These are phyloP conservation scores for Drosophila mayaguana DNA, from an alignment of 2,888 invertebrate species.

Conservation along the genomic window DNA sequence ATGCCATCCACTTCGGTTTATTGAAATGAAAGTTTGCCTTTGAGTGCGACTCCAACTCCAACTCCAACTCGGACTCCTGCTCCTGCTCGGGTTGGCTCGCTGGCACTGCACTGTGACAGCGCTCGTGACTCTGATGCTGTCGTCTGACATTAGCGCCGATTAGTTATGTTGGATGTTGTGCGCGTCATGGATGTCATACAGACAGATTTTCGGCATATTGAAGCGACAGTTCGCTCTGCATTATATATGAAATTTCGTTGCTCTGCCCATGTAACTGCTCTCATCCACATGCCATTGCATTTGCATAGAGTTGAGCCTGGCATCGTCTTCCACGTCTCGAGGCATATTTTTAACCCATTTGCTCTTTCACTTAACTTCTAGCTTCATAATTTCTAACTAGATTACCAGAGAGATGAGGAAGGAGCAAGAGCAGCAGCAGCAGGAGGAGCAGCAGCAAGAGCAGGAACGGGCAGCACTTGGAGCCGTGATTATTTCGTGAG, in stretches of 20 bases:
- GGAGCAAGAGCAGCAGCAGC: too few species aligned
- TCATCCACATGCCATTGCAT: too few species aligned
- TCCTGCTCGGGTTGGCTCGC: too few species aligned
- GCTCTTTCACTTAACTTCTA: conserved; percentile 2
- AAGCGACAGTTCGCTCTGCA: conserved; percentile 1
- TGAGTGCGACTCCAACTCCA: conserved; percentile 3
- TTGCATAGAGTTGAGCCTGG: too few species aligned
- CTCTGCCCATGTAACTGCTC: not conserved
- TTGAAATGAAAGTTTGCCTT: conserved; percentile 49
- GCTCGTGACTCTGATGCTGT: conserved; percentile 21
- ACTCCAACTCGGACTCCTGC: too few species aligned
- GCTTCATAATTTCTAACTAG: not conserved
- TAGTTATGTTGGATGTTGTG: conserved; percentile 24
- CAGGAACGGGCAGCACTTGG: conserved; percentile 8
- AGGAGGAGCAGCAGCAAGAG: too few species aligned
- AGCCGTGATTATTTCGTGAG: conserved; percentile 23
- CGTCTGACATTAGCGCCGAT: conserved; percentile 47
- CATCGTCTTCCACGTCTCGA: too few species aligned
- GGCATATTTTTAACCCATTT: conserved; percentile 2
- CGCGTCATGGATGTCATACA: conserved; percentile 10
- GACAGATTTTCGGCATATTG: not conserved
- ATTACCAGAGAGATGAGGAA: not conserved
- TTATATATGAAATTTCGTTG: not conserved
- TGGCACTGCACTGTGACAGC: not conserved
- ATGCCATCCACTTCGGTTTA: conserved; percentile 29